phyloP scores from a whole-genome alignment of 2,113 vertebrate species.

The Leptobrachium leishanense region DNA sequence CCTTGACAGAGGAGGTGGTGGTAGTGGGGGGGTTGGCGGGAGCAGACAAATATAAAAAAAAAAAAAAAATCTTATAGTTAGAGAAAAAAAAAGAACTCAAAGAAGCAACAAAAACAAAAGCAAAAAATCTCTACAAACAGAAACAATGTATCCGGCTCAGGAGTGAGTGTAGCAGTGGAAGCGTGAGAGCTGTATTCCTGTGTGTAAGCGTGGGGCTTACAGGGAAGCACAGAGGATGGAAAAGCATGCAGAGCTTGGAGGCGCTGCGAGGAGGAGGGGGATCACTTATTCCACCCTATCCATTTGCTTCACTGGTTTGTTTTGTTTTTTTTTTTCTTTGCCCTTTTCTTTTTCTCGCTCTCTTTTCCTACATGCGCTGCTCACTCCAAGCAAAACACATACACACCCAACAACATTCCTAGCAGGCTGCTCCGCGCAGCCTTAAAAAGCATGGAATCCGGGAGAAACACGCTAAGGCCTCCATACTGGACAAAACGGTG shows the following conservation, averaged over 20 bases:
- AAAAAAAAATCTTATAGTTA: not conserved
- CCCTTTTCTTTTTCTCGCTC: not conserved
- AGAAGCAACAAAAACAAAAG: not conserved
- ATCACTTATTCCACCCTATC: slow-evolving; percentile 26
- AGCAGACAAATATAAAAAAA: not conserved
- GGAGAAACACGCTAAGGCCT: slow-evolving; percentile 11
- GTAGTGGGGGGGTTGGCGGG: not conserved
- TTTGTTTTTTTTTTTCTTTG: slow-evolving; percentile 8
- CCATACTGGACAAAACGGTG: not conserved
- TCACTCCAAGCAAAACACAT: slow-evolving; percentile 42
- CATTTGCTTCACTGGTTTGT: slow-evolving; percentile 26
- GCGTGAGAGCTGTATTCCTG: slow-evolving; percentile 15
- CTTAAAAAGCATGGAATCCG: slow-evolving; percentile 46
- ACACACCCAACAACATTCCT: slow-evolving; percentile 44
- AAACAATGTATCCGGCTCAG: not conserved
- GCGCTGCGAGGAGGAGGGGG: slow-evolving; percentile 6
- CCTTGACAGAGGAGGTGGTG: slow-evolving; percentile 12
- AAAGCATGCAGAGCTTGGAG: slow-evolving; percentile 9
- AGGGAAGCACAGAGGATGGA: slow-evolving; percentile 13
- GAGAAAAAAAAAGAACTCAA: not conserved
- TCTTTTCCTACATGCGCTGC: slow-evolving; percentile 5
- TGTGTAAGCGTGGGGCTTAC: slow-evolving; percentile 28
- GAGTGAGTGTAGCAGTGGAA: not conserved
- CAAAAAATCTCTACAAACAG: not conserved
- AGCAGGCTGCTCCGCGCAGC: slow-evolving; percentile 29